A percentile compares a stretch with the other conserved stretches of the same genome.
Conservation (phyloP, 2,888 invertebrate genomes). For the Myopa testacea region DNA sequence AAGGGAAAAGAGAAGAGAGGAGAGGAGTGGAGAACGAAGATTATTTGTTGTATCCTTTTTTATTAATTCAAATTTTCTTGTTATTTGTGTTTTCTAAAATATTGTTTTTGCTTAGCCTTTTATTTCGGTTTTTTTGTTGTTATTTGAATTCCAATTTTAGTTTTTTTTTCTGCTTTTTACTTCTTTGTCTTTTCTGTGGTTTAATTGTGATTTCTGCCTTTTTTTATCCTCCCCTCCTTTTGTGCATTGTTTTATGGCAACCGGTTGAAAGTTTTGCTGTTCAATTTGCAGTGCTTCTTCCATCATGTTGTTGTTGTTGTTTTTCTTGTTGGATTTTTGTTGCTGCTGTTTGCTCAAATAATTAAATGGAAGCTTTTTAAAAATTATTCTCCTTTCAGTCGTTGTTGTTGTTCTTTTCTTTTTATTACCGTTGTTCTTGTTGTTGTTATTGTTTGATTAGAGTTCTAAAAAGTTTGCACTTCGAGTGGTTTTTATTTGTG, state of each 20-base stretch:
- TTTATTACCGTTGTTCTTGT: too few relatives aligned
- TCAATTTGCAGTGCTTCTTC: background rate
- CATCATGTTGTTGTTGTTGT: background rate
- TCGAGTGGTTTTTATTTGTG: too few relatives aligned
- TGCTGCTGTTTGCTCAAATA: background rate
- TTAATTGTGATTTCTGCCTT: background rate
- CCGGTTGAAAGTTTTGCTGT: constrained; percentile 14
- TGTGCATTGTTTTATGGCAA: background rate
- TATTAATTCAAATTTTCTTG: background rate
- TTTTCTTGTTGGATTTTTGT: background rate
- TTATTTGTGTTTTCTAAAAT: background rate
- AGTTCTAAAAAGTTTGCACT: too few relatives aligned
- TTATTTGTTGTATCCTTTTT: too few relatives aligned
- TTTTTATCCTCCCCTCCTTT: background rate
- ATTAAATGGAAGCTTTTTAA: background rate
- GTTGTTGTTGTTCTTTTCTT: background rate
- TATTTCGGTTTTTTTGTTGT: too few relatives aligned
- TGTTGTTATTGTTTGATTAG: background rate
- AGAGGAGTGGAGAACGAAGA: background rate
- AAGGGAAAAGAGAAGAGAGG: too few relatives aligned
- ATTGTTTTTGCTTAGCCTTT: too few relatives aligned
- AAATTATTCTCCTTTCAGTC: background rate
- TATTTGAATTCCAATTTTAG: too few relatives aligned
- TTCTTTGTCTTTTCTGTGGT: too few relatives aligned
- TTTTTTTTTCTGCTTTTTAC: too few relatives aligned